Percentiles rank a stretch among this genome's conserved stretches.
Evolutionary conservation across 2,113 vertebrate genomes (phyloP).

Genomic region (Labeo rohita): DNA sequence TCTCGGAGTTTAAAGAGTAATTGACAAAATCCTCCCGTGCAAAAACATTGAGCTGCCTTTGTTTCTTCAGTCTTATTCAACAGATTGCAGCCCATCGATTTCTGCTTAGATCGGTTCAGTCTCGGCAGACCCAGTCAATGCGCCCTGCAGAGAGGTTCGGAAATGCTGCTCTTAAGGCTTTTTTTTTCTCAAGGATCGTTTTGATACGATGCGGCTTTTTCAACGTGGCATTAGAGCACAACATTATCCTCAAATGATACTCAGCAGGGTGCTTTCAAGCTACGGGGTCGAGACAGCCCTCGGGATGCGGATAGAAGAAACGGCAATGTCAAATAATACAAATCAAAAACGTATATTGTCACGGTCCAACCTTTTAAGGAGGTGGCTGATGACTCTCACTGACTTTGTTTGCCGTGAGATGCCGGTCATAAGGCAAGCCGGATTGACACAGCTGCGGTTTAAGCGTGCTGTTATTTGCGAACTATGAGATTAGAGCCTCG

Average conservation of each 20-base stretch:
- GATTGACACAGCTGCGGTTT: conserved; percentile 82
- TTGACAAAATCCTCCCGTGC: conserved; percentile 46
- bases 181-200: conserved; percentile 38
- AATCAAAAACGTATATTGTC: background rate
- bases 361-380: conserved; percentile 40
- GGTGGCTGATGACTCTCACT: conserved; percentile 59
- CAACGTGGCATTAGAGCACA: conserved; percentile 24
- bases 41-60: conserved; percentile 51
- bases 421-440: conserved; percentile 72
- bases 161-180: conserved; percentile 30
- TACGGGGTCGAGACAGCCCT: background rate
- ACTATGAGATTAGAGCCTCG: conserved; percentile 85
- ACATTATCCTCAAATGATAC: conserved; percentile 34
- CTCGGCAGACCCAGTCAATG: conserved; percentile 57
- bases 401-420: conserved; percentile 23
- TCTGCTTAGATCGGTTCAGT: conserved; percentile 58
- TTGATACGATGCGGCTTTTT: conserved; percentile 42
- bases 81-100: conserved; percentile 53
- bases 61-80: conserved; percentile 54
- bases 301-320: background rate
- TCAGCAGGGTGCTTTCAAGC: background rate
- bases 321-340: background rate
- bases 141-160: conserved; percentile 29
- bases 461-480: conserved; percentile 85
- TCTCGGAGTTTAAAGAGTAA: conserved; percentile 60